Conservation (phyloP, 2,888 invertebrate genomes). For the Tetragnatha montana region DNA sequence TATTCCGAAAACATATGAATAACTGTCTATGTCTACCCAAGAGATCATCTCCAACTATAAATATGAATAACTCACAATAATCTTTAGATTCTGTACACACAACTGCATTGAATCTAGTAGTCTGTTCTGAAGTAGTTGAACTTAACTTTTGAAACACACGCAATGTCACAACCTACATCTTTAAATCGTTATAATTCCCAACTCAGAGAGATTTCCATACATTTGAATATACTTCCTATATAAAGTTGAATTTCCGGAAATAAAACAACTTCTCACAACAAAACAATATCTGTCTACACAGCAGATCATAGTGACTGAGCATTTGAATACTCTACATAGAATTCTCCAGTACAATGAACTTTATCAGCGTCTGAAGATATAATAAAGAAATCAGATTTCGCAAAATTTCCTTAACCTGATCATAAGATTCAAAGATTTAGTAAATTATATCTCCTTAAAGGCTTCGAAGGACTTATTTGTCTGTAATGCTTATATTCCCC, state of each 20-base stretch:
- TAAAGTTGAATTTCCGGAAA: background rate
- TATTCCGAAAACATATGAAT: too few relatives aligned
- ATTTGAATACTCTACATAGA: background rate
- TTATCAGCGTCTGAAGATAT: background rate
- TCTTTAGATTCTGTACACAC: too few relatives aligned
- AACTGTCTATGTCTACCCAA: too few relatives aligned
- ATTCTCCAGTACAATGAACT: background rate
- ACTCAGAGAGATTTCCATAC: background rate
- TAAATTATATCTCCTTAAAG: slow-evolving; percentile 17
- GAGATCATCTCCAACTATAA: too few relatives aligned
- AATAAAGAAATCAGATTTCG: background rate
- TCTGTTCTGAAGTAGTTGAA: too few relatives aligned
- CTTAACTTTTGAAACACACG: too few relatives aligned
- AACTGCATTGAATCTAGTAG: too few relatives aligned
- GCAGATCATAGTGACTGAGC: background rate
- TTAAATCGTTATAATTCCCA: background rate
- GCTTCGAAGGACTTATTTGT: background rate
- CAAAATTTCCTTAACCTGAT: slow-evolving; percentile 1
- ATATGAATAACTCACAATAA: too few relatives aligned
- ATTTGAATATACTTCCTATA: background rate
- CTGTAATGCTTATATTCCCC: background rate
- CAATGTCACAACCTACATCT: too few relatives aligned
- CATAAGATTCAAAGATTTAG: background rate
- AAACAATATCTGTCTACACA: background rate
- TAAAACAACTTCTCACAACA: background rate